Conservation (phyloP, 2,113 vertebrate species). For the Balaeniceps rex region DNA sequence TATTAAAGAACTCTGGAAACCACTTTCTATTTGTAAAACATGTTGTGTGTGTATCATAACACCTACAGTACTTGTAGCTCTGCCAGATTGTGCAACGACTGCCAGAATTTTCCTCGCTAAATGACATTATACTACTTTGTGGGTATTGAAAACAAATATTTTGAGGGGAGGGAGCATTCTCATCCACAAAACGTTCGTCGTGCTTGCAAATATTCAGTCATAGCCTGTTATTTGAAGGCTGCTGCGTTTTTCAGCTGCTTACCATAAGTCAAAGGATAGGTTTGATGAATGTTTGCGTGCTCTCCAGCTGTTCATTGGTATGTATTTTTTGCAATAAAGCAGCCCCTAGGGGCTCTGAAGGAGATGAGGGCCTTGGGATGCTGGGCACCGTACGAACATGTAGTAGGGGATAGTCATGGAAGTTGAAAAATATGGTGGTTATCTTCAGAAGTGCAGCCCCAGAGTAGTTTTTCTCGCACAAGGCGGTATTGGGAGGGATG, state of each 20-base stretch:
- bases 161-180: constrained; percentile 25
- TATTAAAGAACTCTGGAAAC: constrained; percentile 74
- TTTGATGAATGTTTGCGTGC: not conserved
- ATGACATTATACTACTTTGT: constrained; percentile 46
- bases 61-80: constrained; percentile 42
- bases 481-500: not conserved
- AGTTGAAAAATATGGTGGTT: not conserved
- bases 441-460: not conserved
- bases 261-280: not conserved
- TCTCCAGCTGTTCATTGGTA: not conserved
- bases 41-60: constrained; percentile 70
- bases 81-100: not conserved
- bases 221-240: not conserved
- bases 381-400: rapidly evolving
- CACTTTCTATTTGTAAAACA: constrained; percentile 75
- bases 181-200: not conserved
- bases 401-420: not conserved
- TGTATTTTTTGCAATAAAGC: constrained; percentile 33
- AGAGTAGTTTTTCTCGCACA: rapidly evolving
- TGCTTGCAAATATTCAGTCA: not conserved
- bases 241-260: not conserved
- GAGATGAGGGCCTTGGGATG: not conserved
- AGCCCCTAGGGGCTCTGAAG: constrained; percentile 1
- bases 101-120: constrained; percentile 43
- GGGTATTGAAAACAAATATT: constrained; percentile 53